Conservation (phyloP, 2,888 invertebrate species). For the Cephus pulcher region DNA sequence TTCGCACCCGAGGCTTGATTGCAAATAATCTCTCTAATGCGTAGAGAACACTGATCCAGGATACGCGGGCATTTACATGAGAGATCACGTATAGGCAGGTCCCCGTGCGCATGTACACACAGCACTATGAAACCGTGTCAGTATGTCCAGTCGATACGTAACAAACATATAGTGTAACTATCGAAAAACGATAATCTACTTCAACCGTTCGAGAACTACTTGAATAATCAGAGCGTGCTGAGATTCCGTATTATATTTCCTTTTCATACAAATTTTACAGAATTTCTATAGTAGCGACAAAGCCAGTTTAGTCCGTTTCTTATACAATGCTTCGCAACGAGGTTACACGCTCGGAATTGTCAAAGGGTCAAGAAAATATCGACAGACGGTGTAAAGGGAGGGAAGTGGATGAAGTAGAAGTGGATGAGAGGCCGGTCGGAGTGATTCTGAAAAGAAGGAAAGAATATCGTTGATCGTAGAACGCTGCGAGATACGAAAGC, state of each 20-base stretch:
- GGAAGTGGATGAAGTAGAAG: not conserved
- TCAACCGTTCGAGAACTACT: not conserved
- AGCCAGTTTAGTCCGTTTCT: not conserved
- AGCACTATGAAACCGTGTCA: not conserved
- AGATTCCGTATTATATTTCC: not conserved
- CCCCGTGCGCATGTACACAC: not conserved
- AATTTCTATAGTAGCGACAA: not conserved
- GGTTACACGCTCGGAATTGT: not conserved
- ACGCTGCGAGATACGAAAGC: not conserved
- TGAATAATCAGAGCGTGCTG: not conserved
- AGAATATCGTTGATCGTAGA: not conserved
- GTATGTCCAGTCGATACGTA: not conserved
- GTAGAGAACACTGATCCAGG: conserved; percentile 3
- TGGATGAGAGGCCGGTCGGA: conserved; percentile 18
- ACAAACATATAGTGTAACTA: not conserved
- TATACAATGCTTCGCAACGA: not conserved
- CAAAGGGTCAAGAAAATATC: not conserved
- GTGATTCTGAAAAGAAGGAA: not conserved
- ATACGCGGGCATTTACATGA: not conserved
- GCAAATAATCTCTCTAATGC: conserved; percentile 38
- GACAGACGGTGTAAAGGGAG: not conserved
- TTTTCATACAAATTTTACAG: not conserved
- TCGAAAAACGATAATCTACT: not conserved
- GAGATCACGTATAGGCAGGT: not conserved
- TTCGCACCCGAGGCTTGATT: conserved; percentile 37